Conservation (phyloP, 1,140 invertebrate species). For the Manduca sexta region DNA sequence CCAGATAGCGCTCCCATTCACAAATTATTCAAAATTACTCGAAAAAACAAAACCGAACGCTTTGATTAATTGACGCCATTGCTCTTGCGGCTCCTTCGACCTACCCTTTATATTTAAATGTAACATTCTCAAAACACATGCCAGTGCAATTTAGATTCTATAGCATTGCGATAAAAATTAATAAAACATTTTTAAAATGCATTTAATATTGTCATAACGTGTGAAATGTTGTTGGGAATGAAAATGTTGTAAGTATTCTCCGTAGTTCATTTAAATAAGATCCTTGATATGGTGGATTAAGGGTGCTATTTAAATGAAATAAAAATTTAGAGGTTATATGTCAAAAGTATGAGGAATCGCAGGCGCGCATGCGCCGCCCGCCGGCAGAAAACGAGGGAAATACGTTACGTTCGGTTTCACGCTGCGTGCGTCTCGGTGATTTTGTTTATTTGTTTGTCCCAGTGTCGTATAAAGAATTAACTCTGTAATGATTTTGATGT, state of each 20-base stretch:
- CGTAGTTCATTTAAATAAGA: constrained; percentile 1
- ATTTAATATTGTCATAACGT: constrained; percentile 12
- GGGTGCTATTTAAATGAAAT: constrained; percentile 5
- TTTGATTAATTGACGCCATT: constrained; percentile 40
- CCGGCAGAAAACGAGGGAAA: constrained; percentile 29
- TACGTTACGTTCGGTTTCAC: constrained; percentile 42
- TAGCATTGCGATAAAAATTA: neutral
- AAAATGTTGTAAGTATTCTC: constrained; percentile 7
- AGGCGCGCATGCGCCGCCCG: constrained; percentile 25
- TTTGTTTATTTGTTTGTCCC: constrained; percentile 46
- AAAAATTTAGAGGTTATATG: constrained; percentile 25
- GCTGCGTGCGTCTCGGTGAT: constrained; percentile 38
- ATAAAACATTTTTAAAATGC: neutral
- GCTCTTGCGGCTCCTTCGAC: constrained; percentile 16
- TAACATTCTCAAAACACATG: neutral
- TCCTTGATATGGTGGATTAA: constrained; percentile 4
- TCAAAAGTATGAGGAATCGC: constrained; percentile 41
- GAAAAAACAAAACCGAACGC: constrained; percentile 29
- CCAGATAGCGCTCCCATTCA: constrained; percentile 41
- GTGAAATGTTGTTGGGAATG: constrained; percentile 15
- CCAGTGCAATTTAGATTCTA: neutral
- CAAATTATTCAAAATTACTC: constrained; percentile 48
- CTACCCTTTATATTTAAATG: constrained; percentile 10
- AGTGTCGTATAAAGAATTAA: constrained; percentile 4
- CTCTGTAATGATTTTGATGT: constrained; percentile 2